phyloP scores from a whole-genome alignment of 2,888 invertebrate species.

The Spisula subtruncata region DNA sequence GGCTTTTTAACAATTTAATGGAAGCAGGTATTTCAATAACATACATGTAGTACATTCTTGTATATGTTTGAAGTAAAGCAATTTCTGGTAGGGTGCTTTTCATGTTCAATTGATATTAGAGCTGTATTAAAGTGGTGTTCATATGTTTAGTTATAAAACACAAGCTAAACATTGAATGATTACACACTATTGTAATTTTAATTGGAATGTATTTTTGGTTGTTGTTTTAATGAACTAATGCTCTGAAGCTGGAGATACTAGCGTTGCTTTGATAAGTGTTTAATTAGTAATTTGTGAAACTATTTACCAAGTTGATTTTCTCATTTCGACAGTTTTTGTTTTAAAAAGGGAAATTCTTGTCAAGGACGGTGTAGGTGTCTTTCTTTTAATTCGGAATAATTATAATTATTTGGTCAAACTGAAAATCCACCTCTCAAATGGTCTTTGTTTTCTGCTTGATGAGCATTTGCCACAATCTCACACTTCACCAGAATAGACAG shows the following conservation, averaged over 20 bases:
- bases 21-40: too few species aligned
- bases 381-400: neutral
- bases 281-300: neutral
- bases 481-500: too few species aligned
- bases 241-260: neutral
- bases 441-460: too few species aligned
- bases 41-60: too few species aligned
- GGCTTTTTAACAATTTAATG: too few species aligned
- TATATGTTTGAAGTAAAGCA: too few species aligned
- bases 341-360: neutral
- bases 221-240: neutral
- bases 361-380: neutral
- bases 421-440: too few species aligned
- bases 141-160: too few species aligned
- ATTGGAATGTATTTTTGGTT: neutral
- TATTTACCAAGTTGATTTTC: neutral
- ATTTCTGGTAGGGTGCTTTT: too few species aligned
- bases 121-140: too few species aligned
- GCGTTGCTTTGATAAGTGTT: neutral
- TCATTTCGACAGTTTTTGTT: neutral
- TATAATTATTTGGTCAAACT: neutral
- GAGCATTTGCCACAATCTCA: too few species aligned
- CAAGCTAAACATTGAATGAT: neutral
- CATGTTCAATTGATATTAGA: too few species aligned
- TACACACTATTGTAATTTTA: conserved; percentile 5